A percentile compares a stretch with the other conserved stretches of the same genome.
Evolutionary conservation across 92 coral and sea anemone genomes (phyloP).

Genomic region (Hydrozoanthus gracilis): DNA sequence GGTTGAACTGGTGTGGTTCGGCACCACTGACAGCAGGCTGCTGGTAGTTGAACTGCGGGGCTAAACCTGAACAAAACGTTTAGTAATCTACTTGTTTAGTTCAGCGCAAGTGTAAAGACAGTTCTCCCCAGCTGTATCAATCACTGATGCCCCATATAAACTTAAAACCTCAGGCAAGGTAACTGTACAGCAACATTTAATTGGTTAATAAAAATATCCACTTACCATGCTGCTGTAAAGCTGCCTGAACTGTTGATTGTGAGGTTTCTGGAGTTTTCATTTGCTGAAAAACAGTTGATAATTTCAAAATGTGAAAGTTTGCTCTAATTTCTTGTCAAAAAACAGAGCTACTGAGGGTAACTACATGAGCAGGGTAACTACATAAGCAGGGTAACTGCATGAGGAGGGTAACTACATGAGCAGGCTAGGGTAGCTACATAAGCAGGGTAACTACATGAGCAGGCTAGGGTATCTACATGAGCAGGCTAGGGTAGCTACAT

Average conservation of each 20-base stretch:
- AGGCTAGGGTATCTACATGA: too few species aligned
- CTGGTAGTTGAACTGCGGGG: conserved; percentile 37
- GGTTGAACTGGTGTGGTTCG: conserved; percentile 45
- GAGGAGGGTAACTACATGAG: too few species aligned
- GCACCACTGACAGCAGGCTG: conserved; percentile 48
- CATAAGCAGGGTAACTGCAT: too few species aligned
- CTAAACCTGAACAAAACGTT: conserved; percentile 19
- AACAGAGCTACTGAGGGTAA: too few species aligned
- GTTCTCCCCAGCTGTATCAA: not conserved
- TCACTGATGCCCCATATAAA: too few species aligned
- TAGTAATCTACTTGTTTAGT: not conserved
- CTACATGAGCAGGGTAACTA: too few species aligned
- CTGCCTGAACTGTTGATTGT: conserved; percentile 72
- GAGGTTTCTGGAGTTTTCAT: conserved; percentile 87
- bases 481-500: too few species aligned
- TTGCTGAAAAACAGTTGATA: conserved; percentile 57
- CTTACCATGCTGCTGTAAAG: conserved; percentile 58
- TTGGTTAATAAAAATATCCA: not conserved
- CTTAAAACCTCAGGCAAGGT: too few species aligned
- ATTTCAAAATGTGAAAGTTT: not conserved
- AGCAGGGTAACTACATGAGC: too few species aligned
- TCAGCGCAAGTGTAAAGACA: not conserved
- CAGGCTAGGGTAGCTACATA: too few species aligned
- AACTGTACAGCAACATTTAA: too few species aligned
- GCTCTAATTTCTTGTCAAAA: too few species aligned